Evolutionary conservation across 2,888 invertebrate genomes (phyloP), one percentile per base, ranked within the genome.

Genomic region (Eustalomyia histrio): DNA sequence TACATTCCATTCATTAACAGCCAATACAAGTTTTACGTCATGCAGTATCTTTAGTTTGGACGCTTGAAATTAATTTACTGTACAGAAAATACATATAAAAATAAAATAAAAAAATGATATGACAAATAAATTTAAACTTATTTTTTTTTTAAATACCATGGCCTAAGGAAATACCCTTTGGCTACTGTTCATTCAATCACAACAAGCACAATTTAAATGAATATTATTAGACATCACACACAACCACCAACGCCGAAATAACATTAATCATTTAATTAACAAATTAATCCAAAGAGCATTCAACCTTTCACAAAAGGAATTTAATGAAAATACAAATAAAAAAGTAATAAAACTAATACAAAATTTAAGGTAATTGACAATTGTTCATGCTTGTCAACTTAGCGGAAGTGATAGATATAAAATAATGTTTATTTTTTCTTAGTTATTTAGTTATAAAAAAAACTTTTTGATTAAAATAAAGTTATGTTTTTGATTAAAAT

Each of bases 221-320:
- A 14, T 18, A 18, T 47, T 61, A 21, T 61, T n/a, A 29, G 29
- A 29, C 29, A 7, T 4, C 29, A 29, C 29, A 29, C 7, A 29
- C 2, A 2, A 24, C 29, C 21, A 21, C 29, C 29, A 29, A 29
- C 7, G 7, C 29, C 7, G 7, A 7, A 29, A 29, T 3, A 29
- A 52, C 50, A 53, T 65, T 65, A 47, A 65, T 65, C 65, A 65
- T 52, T 65, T 65, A 33, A 65, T 65, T 65, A 29, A 18, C 33
- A 21, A 35, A n/a, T 33, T 21, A 43, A 61, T 3, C 7, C 10
- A 61, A 33, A 58, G 33, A 58, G 33, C 33, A 58, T 5, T 21
- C 43, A 47, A 53, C 65, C 65, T 65, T 65, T 65, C 65, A 65
- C 53, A 52, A 52, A 29, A 65, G 33, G 18, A 14, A 10, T 14